These are phyloP conservation scores for Bambusicola thoracicus DNA, from an alignment of 2,113 vertebrate genomes.

Conservation along the genomic window DNA sequence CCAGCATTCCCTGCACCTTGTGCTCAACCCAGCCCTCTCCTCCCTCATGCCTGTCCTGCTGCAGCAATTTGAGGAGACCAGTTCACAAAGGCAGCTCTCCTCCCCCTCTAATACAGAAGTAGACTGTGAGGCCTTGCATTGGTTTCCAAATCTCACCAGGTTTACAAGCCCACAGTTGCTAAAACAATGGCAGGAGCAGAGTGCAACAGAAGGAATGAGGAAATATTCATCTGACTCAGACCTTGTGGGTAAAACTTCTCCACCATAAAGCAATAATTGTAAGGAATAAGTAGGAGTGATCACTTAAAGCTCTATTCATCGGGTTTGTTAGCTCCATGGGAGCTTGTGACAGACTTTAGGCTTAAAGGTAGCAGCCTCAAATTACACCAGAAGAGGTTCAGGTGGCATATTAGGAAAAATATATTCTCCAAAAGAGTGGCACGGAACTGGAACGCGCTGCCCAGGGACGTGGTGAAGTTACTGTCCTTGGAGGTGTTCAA, in stretches of 20 bases:
- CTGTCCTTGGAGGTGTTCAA: too few relatives aligned
- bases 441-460: too few relatives aligned
- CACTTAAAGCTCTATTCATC: background rate
- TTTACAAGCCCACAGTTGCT: background rate
- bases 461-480: too few relatives aligned
- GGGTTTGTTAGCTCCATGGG: background rate
- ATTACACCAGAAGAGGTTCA: too few relatives aligned
- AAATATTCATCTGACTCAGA: background rate
- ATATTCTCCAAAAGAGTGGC: too few relatives aligned
- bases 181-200: background rate
- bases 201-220: background rate
- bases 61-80: background rate
- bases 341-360: background rate
- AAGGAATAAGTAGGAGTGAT: background rate
- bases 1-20: accelerated
- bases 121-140: background rate
- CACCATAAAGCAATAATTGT: background rate
- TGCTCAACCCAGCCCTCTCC: background rate
- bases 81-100: background rate
- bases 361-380: too few relatives aligned
- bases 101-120: background rate
- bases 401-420: too few relatives aligned
- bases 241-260: background rate
- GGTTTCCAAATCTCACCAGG: background rate
- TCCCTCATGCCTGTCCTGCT: accelerated